Evolutionary conservation across 2,888 invertebrate genomes (phyloP), one percentile per base, ranked within the genome.

Genomic region (Chelonus formosanus): DNA sequence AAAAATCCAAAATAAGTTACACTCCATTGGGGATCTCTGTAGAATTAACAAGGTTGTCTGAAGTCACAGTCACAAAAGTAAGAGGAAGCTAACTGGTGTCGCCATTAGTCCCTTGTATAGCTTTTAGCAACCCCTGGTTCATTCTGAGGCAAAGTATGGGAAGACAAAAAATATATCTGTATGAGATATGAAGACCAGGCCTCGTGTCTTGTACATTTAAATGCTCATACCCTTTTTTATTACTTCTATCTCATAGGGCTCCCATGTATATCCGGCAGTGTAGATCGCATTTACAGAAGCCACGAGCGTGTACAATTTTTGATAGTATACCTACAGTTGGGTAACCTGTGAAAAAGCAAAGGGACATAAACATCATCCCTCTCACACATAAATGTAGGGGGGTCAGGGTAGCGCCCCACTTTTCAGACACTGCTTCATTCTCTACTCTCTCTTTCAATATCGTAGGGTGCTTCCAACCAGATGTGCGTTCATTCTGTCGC

Each of bases 281-380:
- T 20, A 20, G 20, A 67, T 63, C 60, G 61, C 63, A 59, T 63
- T 62, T 62, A 67, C 62, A 57, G 67, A 67, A 56, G 57, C 62
- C 63, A 20, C 63, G 50, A 67, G 36, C 57, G 52, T 66, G 57
- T 63, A 57, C 52, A 40, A 57, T 63, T 53, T 31, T 10, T 55
- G 69, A 74, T 76, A 78, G 53, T 45, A 76, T 77, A 75, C 73
- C 68, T 71, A 73, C 70, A 63, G 73, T 69, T 58, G 71, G 53
- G 67, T 58, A 67, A 47, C 47, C 61, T 35, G 10, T 10, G 40
- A 52, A 50, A 45, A 62, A 54, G 58, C 34, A 59, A 58, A 55
- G 67, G 65, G 67, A 58, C 55, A 58, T 63, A 36, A 66, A 20
- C 20, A 20, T 48, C 67, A 58, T 67, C 68, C 67, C 68, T 65